Base-by-base conservation (phyloP, 1,140 invertebrate genomes). In the Nautilus pompilius region DNA sequence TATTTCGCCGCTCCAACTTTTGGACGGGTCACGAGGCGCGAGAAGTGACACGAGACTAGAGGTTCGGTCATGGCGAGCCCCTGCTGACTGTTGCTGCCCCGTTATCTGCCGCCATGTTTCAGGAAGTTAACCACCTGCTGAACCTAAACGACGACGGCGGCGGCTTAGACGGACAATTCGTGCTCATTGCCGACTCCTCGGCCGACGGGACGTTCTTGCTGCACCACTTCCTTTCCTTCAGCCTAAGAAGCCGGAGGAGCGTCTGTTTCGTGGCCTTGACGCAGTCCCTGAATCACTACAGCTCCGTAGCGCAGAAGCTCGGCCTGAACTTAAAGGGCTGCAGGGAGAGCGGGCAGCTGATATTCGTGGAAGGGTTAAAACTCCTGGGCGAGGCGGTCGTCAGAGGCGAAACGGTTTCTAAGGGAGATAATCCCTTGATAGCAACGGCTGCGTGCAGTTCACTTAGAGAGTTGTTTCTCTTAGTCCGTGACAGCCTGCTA, bases 211-310 rank as follows among this genome's bases (percentile, higher is more conserved):
- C 62, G 17, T 74, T 72, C 60, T 57, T 74, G 2, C 36, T 74
- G 22, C 72, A 74, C 46, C 67, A 72, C 54, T 65, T 70, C 33
- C 28, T 74, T 15, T 64, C 62, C 15, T 62, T 49, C 28, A 65
- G 55, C 17, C 28, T 74, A 15, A 72, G 65, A 58, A 29, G 65
- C 33, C 58, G 63, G 1, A 59, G n/a, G n/a, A 28, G 15, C 13
- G 70, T 74, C 3, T 64, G 67, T 45, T 63, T 74, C 8, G 15
- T 74, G 0, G 61, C 64, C 33, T 64, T 74, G 22, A 30, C 61
- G 20, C 72, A 74, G 36, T 67, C 66, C 13, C 72, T 73, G 24
- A 67, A 68, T 48, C 75, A 76, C 70, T 76, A 67, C 53, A 69
- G 65, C 54, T 54, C 62, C 3, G 68, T 76, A 32, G 65, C 71